phyloP scores from a whole-genome alignment of 2,113 vertebrate species.

The Protobothrops mucrosquamatus region DNA sequence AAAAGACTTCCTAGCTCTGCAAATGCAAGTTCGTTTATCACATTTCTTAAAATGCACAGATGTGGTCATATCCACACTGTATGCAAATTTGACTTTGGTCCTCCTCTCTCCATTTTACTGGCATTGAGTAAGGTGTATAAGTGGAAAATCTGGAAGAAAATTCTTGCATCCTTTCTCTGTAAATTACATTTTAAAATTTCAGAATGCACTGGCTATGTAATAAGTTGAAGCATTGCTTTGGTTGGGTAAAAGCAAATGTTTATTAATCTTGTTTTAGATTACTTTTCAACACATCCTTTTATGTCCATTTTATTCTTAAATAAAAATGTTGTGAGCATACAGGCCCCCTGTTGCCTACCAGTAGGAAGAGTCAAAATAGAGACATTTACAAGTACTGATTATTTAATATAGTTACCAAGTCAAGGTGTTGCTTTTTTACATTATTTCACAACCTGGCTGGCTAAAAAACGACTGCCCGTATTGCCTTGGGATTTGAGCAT shows the following conservation, averaged over 20 bases:
- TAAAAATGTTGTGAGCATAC: constrained; percentile 66
- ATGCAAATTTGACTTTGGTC: constrained; percentile 55
- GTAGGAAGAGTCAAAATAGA: constrained; percentile 81
- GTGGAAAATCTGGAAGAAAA: constrained; percentile 24
- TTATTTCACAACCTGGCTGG: constrained; percentile 87
- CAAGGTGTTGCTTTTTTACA: constrained; percentile 83
- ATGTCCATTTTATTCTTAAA: constrained; percentile 73
- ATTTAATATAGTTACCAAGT: constrained; percentile 80
- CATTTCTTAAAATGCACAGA: constrained; percentile 2
- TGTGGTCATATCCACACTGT: constrained; percentile 51
- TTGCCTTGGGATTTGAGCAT: constrained; percentile 86
- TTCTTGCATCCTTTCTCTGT: constrained; percentile 46
- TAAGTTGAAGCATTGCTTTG: constrained; percentile 81
- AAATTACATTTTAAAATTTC: constrained; percentile 68
- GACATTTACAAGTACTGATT: constrained; percentile 80
- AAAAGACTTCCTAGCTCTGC: not conserved
- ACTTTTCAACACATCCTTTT: constrained; percentile 71
- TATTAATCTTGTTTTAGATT: constrained; percentile 69
- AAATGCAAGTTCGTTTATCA: not conserved
- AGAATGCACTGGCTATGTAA: constrained; percentile 82
- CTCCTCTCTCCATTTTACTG: not conserved
- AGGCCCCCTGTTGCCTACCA: constrained; percentile 81
- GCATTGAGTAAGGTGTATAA: not conserved
- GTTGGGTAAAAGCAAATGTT: constrained; percentile 82
- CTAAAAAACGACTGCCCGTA: constrained; percentile 83